A percentile compares a stretch with the other conserved stretches of the same genome.
phyloP scores from a whole-genome alignment of 2,888 invertebrate genomes.

The Leucozona laternaria region DNA sequence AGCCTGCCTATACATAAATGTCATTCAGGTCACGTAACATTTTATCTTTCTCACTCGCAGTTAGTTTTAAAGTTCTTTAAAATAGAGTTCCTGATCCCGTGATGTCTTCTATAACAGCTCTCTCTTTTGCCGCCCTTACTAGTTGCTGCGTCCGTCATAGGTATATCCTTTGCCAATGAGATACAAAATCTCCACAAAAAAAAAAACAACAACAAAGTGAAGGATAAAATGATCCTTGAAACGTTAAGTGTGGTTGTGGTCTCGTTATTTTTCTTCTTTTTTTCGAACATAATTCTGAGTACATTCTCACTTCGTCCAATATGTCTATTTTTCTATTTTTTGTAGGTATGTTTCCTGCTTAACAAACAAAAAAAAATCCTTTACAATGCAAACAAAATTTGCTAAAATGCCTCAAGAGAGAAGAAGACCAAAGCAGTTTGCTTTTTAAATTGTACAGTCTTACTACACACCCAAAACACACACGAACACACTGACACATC shows the following conservation, averaged over 20 bases:
- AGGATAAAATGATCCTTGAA: slow-evolving; percentile 54
- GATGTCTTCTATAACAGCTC: not conserved
- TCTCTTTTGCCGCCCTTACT: slow-evolving; percentile 9
- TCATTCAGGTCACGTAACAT: slow-evolving; percentile 60
- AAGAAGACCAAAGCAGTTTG: slow-evolving; percentile 40
- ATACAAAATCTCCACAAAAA: slow-evolving; percentile 16
- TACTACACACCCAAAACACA: not conserved
- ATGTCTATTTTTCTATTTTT: slow-evolving; percentile 12
- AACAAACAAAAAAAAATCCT: slow-evolving; percentile 6
- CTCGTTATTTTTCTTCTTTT: slow-evolving; percentile 14
- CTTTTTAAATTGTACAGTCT: slow-evolving; percentile 40
- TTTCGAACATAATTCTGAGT: slow-evolving; percentile 18
- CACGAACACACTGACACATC: not conserved
- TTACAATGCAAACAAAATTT: slow-evolving; percentile 37
- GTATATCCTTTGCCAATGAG: slow-evolving; percentile 11
- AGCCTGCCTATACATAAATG: too few relatives aligned
- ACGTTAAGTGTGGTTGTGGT: slow-evolving; percentile 43
- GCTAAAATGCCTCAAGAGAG: slow-evolving; percentile 57
- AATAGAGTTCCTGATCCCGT: slow-evolving; percentile 15
- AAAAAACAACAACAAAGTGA: slow-evolving; percentile 2
- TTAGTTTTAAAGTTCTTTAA: slow-evolving; percentile 37
- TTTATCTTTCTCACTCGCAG: slow-evolving; percentile 27
- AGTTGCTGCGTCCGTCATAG: slow-evolving; percentile 47
- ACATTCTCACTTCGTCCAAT: slow-evolving; percentile 32
- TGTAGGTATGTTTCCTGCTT: not conserved